A percentile compares a stretch with the other conserved stretches of the same genome.
phyloP scores from a whole-genome alignment of 2,888 invertebrate genomes.

The Melitaea athalia region DNA sequence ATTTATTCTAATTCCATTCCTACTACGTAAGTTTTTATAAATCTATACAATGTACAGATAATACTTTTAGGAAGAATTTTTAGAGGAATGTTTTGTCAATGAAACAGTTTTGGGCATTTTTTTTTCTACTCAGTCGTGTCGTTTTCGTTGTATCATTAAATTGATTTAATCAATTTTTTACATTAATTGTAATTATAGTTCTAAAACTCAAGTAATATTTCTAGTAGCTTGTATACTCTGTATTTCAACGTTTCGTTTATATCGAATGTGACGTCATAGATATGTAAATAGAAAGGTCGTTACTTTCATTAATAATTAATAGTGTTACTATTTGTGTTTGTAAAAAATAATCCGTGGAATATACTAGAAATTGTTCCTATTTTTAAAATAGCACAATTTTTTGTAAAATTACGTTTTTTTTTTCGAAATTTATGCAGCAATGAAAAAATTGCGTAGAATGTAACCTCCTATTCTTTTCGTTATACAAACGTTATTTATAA shows the following conservation, averaged over 20 bases:
- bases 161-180: constrained; percentile 36
- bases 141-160: constrained; percentile 15
- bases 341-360: not conserved
- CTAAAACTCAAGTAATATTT: not conserved
- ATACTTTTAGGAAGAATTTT: constrained; percentile 41
- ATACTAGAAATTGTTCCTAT: not conserved
- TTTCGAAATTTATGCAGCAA: not conserved
- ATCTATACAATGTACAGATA: constrained; percentile 57
- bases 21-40: constrained; percentile 65
- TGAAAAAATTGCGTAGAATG: constrained; percentile 8
- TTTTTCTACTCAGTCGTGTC: not conserved
- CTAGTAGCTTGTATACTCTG: not conserved
- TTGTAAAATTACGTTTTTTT: not conserved
- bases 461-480: constrained; percentile 7
- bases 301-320: not conserved
- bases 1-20: constrained; percentile 64
- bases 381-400: constrained; percentile 32
- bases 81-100: constrained; percentile 38
- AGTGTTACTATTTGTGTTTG: not conserved
- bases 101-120: constrained; percentile 20
- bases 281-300: not conserved
- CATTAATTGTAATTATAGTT: constrained; percentile 1
- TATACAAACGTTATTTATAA: constrained; percentile 28
- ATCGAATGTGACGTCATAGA: not conserved
- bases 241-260: not conserved